Evolutionary conservation across 2,113 vertebrate genomes (phyloP), one percentile per base, ranked within the genome.

Genomic region (Heteronetta atricapilla): DNA sequence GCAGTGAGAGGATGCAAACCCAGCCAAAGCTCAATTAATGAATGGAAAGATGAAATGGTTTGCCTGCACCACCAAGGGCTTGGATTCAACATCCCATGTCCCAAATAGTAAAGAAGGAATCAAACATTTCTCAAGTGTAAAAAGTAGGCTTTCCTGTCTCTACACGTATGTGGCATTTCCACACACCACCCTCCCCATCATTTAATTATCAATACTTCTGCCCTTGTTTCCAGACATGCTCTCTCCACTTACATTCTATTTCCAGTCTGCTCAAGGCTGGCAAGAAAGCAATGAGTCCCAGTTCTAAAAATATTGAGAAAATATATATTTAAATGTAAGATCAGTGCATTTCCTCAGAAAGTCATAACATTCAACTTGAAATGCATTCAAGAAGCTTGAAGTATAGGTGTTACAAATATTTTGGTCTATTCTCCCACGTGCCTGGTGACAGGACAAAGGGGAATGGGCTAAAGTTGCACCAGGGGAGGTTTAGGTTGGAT

Each of bases 41-140:
- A 82, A 23, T 12, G 63, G 8, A 46, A 55, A 19, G 2, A 82
- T 18, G 25, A 83, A 77, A 77, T 0, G 0, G 8, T 44, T 76
- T 58, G 28, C n/a, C 26, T 88, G 48, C 58, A 72, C 73, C 38
- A 85, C 5, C 9, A 46, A 72, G 29, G 26, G 48, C 33, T 68
- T 73, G 34, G 34, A 53, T 3, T 2, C 1, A 3, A 38, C 4
- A 9, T 80, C 3, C 6, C 25, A 7, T 0, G 0, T 66, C 21
- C 42, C 44, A 80, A 4, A 44, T 20, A 66, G 13, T 22, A 53
- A 69, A 72, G 44, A 66, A 50, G 2, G 2, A 92, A 53, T 10
- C 38, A 50, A 84, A 8, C 15, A 34, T 40, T 85, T 87, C 14
- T 76, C 26, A 92, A 76, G 40, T 14, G 58, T n/a, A 76, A 89